Percentiles rank a stretch among this genome's conserved stretches.
Conservation (phyloP, 53 echinoderm and acorn worm species). For the Astropecten irregularis region DNA sequence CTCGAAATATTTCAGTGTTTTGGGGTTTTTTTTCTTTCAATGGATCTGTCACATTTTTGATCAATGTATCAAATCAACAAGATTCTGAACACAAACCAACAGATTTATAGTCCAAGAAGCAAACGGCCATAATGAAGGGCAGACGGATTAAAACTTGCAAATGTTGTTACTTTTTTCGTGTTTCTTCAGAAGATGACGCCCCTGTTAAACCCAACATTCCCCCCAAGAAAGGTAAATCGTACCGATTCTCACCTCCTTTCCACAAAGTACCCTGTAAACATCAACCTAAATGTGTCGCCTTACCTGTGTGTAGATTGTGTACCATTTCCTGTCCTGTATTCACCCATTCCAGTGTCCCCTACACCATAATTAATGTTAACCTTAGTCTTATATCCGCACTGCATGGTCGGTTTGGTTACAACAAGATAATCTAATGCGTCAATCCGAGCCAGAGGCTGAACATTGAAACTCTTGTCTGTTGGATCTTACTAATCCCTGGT, state of each 20-base stretch:
- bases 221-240: not conserved
- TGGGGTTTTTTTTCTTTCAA: not conserved
- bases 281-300: not conserved
- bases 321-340: not conserved
- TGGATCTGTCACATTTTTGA: not conserved
- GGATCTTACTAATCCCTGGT: too few relatives aligned
- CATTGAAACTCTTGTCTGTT: too few relatives aligned
- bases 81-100: not conserved
- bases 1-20: not conserved
- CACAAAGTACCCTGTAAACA: not conserved
- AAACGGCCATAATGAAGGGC: not conserved
- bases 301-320: not conserved
- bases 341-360: not conserved
- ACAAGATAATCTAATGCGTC: too few relatives aligned
- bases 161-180: not conserved
- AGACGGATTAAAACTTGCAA: not conserved
- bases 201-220: not conserved
- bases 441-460: too few relatives aligned
- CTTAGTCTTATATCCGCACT: not conserved
- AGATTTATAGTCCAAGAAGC: not conserved
- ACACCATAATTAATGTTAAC: not conserved
- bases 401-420: not conserved
- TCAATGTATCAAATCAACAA: not conserved
- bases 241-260: not conserved
- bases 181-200: not conserved